Percentiles rank a stretch among this genome's conserved stretches.
These are phyloP conservation scores for Nephotettix cincticeps DNA, from an alignment of 1,140 invertebrate species.

Conservation along the genomic window DNA sequence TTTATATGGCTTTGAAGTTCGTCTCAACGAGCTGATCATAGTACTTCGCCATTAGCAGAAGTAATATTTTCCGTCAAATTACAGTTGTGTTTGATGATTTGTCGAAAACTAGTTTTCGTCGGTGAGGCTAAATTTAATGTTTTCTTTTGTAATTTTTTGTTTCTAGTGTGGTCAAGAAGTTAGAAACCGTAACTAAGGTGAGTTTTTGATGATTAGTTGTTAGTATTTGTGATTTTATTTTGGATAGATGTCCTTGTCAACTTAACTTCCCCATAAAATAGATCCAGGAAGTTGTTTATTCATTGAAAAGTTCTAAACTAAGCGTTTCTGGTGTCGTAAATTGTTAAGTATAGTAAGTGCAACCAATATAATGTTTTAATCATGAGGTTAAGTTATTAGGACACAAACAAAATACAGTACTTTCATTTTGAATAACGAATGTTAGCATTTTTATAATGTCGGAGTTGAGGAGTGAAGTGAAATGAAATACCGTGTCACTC, in stretches of 20 bases:
- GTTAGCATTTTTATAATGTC: background rate
- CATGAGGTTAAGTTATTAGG: background rate
- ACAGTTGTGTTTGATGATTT: constrained; percentile 6
- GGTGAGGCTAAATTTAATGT: constrained; percentile 3
- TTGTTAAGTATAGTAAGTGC: background rate
- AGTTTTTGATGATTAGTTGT: too few species aligned
- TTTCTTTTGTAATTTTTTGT: background rate
- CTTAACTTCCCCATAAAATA: constrained; percentile 8
- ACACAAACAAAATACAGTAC: background rate
- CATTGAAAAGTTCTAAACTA: background rate
- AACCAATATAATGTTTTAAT: background rate
- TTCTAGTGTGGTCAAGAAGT: background rate
- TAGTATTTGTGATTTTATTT: too few species aligned
- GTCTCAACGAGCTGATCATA: constrained; percentile 8
- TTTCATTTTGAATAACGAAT: background rate
- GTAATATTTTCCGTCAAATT: constrained; percentile 15
- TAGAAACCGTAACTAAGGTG: background rate
- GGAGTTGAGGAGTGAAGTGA: background rate
- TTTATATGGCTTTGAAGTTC: constrained; percentile 4
- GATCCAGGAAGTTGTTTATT: constrained; percentile 5
- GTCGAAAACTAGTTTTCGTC: background rate
- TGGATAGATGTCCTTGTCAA: constrained; percentile 12
- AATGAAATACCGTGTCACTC: background rate
- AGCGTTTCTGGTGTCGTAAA: background rate
- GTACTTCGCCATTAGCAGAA: constrained; percentile 17